phyloP scores from a whole-genome alignment of 2,797 vertebrate genomes.

The Steatocranus sp. region DNA sequence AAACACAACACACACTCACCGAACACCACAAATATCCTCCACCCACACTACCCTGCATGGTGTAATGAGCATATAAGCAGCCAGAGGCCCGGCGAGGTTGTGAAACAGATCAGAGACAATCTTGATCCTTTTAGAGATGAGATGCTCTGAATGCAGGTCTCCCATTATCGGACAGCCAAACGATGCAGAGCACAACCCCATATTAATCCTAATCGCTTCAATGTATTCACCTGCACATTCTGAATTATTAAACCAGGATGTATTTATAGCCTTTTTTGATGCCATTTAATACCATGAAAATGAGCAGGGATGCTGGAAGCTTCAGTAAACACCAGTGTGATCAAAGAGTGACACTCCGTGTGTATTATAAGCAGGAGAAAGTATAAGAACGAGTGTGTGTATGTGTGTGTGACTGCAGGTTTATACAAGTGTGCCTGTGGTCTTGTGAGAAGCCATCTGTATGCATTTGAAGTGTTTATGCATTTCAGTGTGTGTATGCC shows the following conservation, averaged over 20 bases:
- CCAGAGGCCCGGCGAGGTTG: not conserved
- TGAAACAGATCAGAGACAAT: not conserved
- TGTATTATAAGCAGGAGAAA: constrained; percentile 8
- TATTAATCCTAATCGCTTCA: constrained; percentile 39
- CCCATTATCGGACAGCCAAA: constrained; percentile 20
- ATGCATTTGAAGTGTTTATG: constrained; percentile 21
- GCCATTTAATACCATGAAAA: constrained; percentile 3
- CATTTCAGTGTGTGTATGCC: not conserved
- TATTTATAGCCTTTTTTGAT: not conserved
- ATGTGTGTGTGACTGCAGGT: not conserved
- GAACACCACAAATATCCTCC: not conserved
- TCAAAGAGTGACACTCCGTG: not conserved
- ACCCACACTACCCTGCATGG: not conserved
- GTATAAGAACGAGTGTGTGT: not conserved
- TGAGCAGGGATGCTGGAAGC: not conserved
- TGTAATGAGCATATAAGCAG: constrained; percentile 14
- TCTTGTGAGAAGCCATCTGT: constrained; percentile 22
- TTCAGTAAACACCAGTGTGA: constrained; percentile 22
- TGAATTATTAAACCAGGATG: constrained; percentile 27
- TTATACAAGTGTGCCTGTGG: constrained; percentile 2
- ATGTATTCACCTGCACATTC: constrained; percentile 55
- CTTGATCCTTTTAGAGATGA: constrained; percentile 19
- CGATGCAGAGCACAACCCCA: constrained; percentile 34
- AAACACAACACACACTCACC: not conserved
- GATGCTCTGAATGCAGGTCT: constrained; percentile 39